A percentile compares a stretch with the other conserved stretches of the same genome.
Evolutionary conservation across 2,888 invertebrate species (phyloP).

Genomic region (Drosophila flavopinicola): DNA sequence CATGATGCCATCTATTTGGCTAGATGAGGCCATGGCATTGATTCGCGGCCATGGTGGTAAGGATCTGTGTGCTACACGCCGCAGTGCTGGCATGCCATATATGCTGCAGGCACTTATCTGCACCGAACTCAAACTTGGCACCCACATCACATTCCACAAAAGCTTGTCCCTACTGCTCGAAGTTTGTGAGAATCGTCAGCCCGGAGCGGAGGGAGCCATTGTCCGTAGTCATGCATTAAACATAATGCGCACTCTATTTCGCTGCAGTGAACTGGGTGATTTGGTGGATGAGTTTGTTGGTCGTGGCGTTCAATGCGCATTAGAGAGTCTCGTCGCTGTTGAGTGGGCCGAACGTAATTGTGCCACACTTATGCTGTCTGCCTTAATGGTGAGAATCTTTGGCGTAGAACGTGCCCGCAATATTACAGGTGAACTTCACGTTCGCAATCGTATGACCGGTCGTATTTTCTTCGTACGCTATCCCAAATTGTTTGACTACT

Average conservation of each 20-base stretch:
- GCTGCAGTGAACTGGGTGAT: conserved; percentile 91
- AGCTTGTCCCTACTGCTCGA: conserved; percentile 86
- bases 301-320: conserved; percentile 89
- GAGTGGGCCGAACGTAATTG: conserved; percentile 95
- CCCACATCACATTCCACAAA: conserved; percentile 86
- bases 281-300: conserved; percentile 88
- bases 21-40: conserved; percentile 86
- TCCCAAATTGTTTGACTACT: conserved; percentile 86
- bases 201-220: not conserved
- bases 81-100: conserved; percentile 97
- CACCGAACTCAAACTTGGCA: conserved; percentile 88
- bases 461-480: conserved; percentile 91
- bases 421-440: conserved; percentile 85
- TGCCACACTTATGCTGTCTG: conserved; percentile 92
- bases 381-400: conserved; percentile 93
- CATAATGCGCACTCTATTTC: conserved; percentile 91
- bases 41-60: conserved; percentile 82
- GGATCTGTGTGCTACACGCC: conserved; percentile 91
- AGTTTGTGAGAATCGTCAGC: conserved; percentile 54
- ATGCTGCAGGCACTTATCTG: conserved; percentile 92
- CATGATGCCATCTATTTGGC: conserved; percentile 88
- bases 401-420: conserved; percentile 90
- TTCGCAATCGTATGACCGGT: conserved; percentile 89
- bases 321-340: conserved; percentile 89
- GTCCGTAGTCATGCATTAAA: conserved; percentile 93